Conservation (phyloP, 2,888 invertebrate genomes). For the Ischnura elegans region DNA sequence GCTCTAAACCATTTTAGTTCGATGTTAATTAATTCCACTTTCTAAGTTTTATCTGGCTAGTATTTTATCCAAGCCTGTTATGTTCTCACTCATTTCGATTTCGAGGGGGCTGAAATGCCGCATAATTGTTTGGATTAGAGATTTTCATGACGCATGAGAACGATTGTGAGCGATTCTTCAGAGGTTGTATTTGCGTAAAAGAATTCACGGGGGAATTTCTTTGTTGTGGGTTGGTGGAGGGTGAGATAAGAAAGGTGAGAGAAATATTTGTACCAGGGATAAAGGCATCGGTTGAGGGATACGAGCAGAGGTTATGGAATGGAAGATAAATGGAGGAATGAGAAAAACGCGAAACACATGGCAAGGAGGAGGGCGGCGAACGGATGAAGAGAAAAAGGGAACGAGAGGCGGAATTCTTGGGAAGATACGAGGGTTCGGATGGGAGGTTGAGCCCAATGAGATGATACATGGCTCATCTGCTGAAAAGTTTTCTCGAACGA, state of each 20-base stretch:
- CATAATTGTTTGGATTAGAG: too few relatives aligned
- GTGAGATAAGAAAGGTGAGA: background rate
- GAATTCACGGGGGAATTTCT: background rate
- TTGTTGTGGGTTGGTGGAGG: background rate
- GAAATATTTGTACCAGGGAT: background rate
- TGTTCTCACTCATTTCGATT: too few relatives aligned
- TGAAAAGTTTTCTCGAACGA: background rate
- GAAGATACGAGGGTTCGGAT: background rate
- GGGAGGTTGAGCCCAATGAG: too few relatives aligned
- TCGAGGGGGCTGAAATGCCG: too few relatives aligned
- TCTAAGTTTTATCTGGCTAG: too few relatives aligned
- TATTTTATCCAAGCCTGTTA: too few relatives aligned
- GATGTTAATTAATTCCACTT: too few relatives aligned
- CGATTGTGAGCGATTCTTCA: background rate
- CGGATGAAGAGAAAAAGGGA: background rate
- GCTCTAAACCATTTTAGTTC: too few relatives aligned
- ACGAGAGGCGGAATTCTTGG: background rate
- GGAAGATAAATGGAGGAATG: background rate
- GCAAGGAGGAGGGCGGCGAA: background rate
- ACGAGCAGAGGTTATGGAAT: background rate
- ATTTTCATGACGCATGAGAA: too few relatives aligned
- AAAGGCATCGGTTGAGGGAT: background rate
- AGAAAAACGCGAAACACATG: background rate
- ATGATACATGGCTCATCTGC: too few relatives aligned
- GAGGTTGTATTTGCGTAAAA: background rate